Conservation (phyloP, 2,113 vertebrate genomes). For the Platichthys stellatus region DNA sequence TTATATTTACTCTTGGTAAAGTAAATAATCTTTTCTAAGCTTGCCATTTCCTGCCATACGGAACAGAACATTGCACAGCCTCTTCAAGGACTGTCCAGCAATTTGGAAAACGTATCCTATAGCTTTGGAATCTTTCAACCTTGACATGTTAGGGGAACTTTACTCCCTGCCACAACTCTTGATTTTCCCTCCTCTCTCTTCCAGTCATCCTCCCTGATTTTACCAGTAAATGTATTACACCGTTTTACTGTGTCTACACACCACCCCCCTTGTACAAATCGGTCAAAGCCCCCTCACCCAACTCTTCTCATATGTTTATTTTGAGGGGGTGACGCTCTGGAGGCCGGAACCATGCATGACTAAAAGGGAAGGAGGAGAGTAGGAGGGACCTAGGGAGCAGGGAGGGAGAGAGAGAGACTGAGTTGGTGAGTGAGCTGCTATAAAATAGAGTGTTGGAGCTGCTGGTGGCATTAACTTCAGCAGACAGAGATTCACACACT, state of each 20-base stretch:
- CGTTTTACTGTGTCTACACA: neutral
- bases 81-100: neutral
- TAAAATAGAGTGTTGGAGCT: conserved; percentile 72
- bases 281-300: neutral
- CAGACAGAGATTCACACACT: conserved; percentile 51
- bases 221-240: neutral
- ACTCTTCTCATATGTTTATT: conserved; percentile 74
- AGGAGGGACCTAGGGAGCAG: conserved; percentile 38
- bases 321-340: conserved; percentile 65
- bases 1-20: too few species aligned
- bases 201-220: neutral
- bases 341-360: conserved; percentile 69
- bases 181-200: neutral
- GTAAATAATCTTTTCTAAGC: too few species aligned
- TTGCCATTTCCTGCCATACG: neutral
- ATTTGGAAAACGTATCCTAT: neutral
- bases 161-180: neutral
- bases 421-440: conserved; percentile 56
- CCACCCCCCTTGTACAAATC: neutral
- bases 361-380: conserved; percentile 36
- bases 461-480: conserved; percentile 58
- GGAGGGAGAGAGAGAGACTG: conserved; percentile 15
- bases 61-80: neutral
- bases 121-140: neutral
- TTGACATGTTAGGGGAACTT: conserved; percentile 7